These are phyloP conservation scores for Laticauda laticaudata DNA, from an alignment of 2,113 vertebrate genomes.

Conservation along the genomic window DNA sequence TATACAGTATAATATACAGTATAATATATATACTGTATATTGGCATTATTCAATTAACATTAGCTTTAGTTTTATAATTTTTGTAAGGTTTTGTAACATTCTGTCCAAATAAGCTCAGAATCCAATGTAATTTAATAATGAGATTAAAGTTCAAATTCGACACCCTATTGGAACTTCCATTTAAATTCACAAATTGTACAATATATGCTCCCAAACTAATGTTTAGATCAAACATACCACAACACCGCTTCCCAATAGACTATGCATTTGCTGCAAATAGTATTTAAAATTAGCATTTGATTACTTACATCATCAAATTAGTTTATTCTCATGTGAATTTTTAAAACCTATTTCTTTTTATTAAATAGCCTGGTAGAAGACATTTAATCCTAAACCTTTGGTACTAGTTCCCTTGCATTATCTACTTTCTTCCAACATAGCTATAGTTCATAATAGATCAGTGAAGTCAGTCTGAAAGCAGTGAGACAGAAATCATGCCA, in stretches of 20 bases:
- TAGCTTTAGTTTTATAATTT: background rate
- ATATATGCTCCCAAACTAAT: background rate
- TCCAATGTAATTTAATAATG: background rate
- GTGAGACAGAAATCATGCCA: conserved; percentile 57
- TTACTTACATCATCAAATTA: background rate
- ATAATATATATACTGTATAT: background rate
- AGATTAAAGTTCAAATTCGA: background rate
- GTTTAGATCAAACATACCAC: background rate
- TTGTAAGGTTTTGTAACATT: background rate
- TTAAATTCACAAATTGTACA: background rate
- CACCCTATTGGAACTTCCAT: background rate
- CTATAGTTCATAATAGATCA: conserved; percentile 52
- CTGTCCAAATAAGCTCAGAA: background rate
- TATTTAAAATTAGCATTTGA: background rate
- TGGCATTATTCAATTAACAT: background rate
- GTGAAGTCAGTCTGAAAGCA: conserved; percentile 60
- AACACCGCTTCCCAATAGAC: background rate
- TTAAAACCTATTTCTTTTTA: background rate
- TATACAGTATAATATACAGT: background rate
- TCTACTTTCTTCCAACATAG: conserved; percentile 38
- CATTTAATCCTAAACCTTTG: conserved; percentile 8
- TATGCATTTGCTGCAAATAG: background rate
- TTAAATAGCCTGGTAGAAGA: background rate
- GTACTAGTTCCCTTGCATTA: background rate
- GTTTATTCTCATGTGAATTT: background rate